Conservation (phyloP, 2,113 vertebrate species). For the Pelodiscus sinensis region DNA sequence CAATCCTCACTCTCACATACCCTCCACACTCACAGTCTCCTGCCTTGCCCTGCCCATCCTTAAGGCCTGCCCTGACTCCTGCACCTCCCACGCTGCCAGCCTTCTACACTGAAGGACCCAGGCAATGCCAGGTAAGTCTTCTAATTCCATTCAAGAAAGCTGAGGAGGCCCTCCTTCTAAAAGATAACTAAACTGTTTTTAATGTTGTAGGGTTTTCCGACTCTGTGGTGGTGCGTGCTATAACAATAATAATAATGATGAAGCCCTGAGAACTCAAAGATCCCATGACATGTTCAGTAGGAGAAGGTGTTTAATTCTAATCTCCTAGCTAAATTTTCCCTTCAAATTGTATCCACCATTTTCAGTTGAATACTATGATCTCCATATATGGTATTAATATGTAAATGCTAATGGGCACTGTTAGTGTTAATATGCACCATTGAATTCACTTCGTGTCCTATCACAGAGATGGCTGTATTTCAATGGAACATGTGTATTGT, state of each 20-base stretch:
- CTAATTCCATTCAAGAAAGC: background rate
- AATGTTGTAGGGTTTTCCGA: background rate
- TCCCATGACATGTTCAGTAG: background rate
- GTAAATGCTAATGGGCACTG: background rate
- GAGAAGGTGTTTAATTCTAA: background rate
- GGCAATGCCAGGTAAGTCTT: too few species aligned
- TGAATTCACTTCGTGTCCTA: background rate
- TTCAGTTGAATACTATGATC: background rate
- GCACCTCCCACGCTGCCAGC: too few species aligned
- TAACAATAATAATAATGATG: background rate
- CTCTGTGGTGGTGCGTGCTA: background rate
- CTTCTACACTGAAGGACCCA: too few species aligned
- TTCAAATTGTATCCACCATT: background rate
- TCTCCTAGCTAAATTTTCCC: background rate
- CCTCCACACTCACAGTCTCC: too few species aligned
- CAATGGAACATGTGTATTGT: background rate
- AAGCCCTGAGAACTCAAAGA: background rate
- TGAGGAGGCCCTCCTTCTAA: background rate
- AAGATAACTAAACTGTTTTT: background rate
- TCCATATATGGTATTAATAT: background rate
- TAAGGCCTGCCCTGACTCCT: too few species aligned
- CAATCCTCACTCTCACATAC: too few species aligned
- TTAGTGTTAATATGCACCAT: background rate
- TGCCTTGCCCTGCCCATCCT: too few species aligned
- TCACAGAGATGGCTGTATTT: background rate